Percentiles rank a stretch among this genome's conserved stretches.
Conservation (phyloP, 2,113 vertebrate species). For the Hippocampus mohnikei region DNA sequence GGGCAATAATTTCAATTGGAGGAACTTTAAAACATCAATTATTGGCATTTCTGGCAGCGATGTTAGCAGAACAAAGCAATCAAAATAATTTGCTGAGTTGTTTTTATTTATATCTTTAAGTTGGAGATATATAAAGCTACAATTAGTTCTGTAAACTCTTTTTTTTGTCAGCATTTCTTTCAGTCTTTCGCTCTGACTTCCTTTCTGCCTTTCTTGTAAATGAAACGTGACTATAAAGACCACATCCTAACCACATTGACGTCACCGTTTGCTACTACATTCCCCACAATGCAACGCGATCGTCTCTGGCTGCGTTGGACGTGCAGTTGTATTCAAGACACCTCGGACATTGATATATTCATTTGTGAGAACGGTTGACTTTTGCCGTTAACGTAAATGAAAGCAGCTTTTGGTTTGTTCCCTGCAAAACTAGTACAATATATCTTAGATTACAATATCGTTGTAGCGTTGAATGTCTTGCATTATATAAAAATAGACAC, state of each 20-base stretch:
- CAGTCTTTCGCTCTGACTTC: not conserved
- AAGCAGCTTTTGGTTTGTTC: not conserved
- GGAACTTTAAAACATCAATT: too few species aligned
- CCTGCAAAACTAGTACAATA: not conserved
- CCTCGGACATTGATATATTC: not conserved
- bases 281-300: constrained; percentile 60
- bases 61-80: too few species aligned
- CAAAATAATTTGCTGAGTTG: too few species aligned
- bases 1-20: too few species aligned
- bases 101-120: too few species aligned
- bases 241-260: constrained; percentile 11
- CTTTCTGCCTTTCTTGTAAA: not conserved
- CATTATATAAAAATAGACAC: too few species aligned
- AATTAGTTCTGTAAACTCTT: too few species aligned
- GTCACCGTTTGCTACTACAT: constrained; percentile 52
- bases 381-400: not conserved
- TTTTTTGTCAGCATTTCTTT: not conserved
- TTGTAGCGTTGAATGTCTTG: not conserved
- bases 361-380: not conserved
- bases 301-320: constrained; percentile 15
- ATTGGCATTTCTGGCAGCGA: too few species aligned
- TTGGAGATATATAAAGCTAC: too few species aligned
- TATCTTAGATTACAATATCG: not conserved
- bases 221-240: not conserved
- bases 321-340: constrained; percentile 41